phyloP scores from a whole-genome alignment of 2,797 vertebrate species.

The Selene dorsalis region DNA sequence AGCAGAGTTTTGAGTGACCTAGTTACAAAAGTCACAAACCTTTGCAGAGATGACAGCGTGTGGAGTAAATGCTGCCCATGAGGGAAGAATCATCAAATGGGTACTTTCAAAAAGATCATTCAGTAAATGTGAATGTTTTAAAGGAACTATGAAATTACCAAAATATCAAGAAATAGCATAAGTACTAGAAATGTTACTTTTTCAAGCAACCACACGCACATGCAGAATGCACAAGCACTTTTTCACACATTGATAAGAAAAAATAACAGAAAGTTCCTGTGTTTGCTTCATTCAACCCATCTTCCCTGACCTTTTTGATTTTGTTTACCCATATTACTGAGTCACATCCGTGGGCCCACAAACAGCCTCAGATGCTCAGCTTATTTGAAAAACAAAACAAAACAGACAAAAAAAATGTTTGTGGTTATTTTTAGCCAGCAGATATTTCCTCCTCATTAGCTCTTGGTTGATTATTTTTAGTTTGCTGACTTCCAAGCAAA shows the following conservation, averaged over 20 bases:
- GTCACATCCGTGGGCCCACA: conserved; percentile 36
- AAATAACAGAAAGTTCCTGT: conserved; percentile 26
- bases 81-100: conserved; percentile 1
- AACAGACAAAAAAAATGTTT: conserved; percentile 23
- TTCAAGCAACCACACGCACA: too few relatives aligned
- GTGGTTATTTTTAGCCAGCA: conserved; percentile 63
- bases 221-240: neutral
- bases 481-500: conserved; percentile 27
- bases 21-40: conserved; percentile 7
- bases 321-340: conserved; percentile 28
- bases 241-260: conserved; percentile 2
- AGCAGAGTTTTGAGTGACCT: neutral
- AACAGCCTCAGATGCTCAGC: conserved; percentile 19
- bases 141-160: neutral
- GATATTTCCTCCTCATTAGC: conserved; percentile 68
- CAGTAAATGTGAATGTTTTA: neutral
- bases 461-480: conserved; percentile 59
- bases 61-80: neutral
- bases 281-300: conserved; percentile 27
- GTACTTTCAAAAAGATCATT: neutral
- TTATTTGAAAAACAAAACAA: conserved; percentile 63
- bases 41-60: neutral
- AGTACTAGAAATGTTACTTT: too few relatives aligned
- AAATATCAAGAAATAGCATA: neutral
- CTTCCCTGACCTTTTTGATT: conserved; percentile 29